Evolutionary conservation across 2,888 invertebrate genomes (phyloP).

Genomic region (Amphipyra berbera): DNA sequence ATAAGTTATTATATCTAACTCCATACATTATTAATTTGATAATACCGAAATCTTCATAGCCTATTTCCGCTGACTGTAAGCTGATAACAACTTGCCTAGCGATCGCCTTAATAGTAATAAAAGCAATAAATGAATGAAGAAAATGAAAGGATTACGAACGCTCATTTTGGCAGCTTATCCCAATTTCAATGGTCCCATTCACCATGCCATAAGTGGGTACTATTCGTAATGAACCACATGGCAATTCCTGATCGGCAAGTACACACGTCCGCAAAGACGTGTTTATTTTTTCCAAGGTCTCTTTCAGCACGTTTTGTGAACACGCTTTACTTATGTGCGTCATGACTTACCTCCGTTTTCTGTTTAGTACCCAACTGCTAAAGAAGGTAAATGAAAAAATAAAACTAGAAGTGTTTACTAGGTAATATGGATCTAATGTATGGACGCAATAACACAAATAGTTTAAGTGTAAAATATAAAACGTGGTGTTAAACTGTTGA

Average conservation of each 20-base stretch:
- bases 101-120: too few species aligned
- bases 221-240: conserved; percentile 12
- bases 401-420: conserved; percentile 28
- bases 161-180: neutral
- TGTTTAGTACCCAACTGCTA: conserved; percentile 61
- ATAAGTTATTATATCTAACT: too few species aligned
- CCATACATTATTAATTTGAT: too few species aligned
- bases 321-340: conserved; percentile 55
- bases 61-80: too few species aligned
- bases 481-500: too few species aligned
- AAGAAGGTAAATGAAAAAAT: conserved; percentile 57
- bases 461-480: neutral
- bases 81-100: too few species aligned
- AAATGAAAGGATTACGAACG: too few species aligned
- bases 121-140: too few species aligned
- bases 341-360: conserved; percentile 47
- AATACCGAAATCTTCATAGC: too few species aligned
- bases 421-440: conserved; percentile 4
- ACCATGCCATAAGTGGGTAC: neutral
- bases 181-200: neutral
- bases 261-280: conserved; percentile 14
- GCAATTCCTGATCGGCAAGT: conserved; percentile 1
- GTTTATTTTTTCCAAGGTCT: conserved; percentile 56
- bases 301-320: conserved; percentile 53
- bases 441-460: neutral